These are phyloP conservation scores for Leptopilina drosophilae DNA, from an alignment of 2,888 invertebrate genomes.

Conservation along the genomic window DNA sequence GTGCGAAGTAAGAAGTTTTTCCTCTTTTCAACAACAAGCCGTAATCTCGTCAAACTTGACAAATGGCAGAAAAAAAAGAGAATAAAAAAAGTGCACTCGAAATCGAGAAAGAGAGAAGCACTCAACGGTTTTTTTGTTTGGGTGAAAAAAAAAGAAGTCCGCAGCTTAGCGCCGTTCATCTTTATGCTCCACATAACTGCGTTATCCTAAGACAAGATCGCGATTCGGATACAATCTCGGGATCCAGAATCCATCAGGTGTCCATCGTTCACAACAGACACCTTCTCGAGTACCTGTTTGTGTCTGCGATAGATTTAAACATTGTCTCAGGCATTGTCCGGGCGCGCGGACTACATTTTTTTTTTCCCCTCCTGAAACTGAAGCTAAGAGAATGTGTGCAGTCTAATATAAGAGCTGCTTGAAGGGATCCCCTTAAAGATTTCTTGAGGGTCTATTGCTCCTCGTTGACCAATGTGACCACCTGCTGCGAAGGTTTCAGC, in stretches of 20 bases:
- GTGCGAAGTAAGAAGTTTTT: slow-evolving; percentile 41
- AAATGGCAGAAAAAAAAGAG: slow-evolving; percentile 26
- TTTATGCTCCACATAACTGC: slow-evolving; percentile 43
- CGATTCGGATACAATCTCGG: slow-evolving; percentile 39
- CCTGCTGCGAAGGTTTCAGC: slow-evolving; percentile 61
- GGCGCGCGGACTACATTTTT: slow-evolving; percentile 17
- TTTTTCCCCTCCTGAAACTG: slow-evolving; percentile 41
- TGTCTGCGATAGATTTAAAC: slow-evolving; percentile 37
- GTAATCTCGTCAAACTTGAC: slow-evolving; percentile 40
- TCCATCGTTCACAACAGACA: slow-evolving; percentile 38
- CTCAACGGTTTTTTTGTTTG: slow-evolving; percentile 31
- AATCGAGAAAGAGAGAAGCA: neutral
- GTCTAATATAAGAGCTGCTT: neutral
- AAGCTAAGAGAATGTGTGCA: neutral
- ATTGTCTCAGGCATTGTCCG: slow-evolving; percentile 43
- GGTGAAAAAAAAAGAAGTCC: neutral
- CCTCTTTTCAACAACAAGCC: slow-evolving; percentile 4
- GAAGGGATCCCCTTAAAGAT: neutral
- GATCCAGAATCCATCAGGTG: slow-evolving; percentile 41
- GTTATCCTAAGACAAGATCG: slow-evolving; percentile 36
- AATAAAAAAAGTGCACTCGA: slow-evolving; percentile 30
- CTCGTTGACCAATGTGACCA: slow-evolving; percentile 10
- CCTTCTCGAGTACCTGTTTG: slow-evolving; percentile 40
- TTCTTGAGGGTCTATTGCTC: slow-evolving; percentile 31
- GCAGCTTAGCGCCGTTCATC: slow-evolving; percentile 35